Evolutionary conservation across 2,888 invertebrate species (phyloP), one percentile per base, ranked within the genome.

Genomic region (Didymodactylos carnosus): DNA sequence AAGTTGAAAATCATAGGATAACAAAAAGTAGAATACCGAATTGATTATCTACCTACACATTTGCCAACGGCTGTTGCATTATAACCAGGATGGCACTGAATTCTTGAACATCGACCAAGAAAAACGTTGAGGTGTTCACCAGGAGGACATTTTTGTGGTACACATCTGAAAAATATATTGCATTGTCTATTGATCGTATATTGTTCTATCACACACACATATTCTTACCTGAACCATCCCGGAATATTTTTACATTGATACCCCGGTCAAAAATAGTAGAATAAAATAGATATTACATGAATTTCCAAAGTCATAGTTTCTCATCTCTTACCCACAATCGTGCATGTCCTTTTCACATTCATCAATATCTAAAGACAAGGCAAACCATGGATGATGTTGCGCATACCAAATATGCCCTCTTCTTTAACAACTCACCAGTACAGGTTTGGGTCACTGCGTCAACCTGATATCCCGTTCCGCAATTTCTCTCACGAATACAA

Each of bases 381-480:
- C 11, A 14, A 5, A 6, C 39, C 11, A 62, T 70, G 69, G 35
- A 43, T 69, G 53, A 23, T 25, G 40, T n/a, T 27, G 13, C 1
- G 13, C 10, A 25, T 10, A 53, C 13, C 16, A 53, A 35, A 7
- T 3, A 16, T 13, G n/a, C 27, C 35, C 29, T 27, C n/a, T 14
- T 13, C 16, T 29, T 16, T 14, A 6, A 3, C 35, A 0, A 35
- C 19, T 35, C 35, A 75, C 75, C 75, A 23, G 69, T 69, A 16
- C 75, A 75, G 14, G 69, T 72, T 73, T 72, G 72, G 13, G 72
- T 75, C n/a, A 69, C 41, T 11, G 41, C 70, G 27, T 72, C 69
- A 10, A 75, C 70, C 39, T 69, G 39, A 39, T 75, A 75, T 39
- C 75, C 75, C 7, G 75, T 75, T 25, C 75, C 75, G 49, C 75